Evolutionary conservation across 2,797 vertebrate species (phyloP).

Genomic region (Harpagifer antarcticus): DNA sequence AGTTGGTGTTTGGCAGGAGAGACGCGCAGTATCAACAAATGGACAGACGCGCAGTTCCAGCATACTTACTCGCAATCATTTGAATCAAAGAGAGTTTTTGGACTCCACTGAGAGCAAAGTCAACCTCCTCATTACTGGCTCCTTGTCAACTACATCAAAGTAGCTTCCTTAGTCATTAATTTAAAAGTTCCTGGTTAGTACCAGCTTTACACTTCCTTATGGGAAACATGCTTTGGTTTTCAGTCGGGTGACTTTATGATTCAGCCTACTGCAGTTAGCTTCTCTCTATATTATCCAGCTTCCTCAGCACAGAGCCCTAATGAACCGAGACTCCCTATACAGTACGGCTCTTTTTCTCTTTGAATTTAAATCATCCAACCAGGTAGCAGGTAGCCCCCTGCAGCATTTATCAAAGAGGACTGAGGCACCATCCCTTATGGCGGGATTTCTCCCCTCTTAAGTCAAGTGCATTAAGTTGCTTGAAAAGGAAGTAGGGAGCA

Average conservation of each 20-base stretch:
- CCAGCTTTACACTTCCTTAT: slow-evolving; percentile 28
- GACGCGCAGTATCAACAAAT: slow-evolving; percentile 42
- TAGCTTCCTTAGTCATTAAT: slow-evolving; percentile 40
- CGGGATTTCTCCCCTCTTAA: slow-evolving; percentile 38
- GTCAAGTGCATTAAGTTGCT: slow-evolving; percentile 40
- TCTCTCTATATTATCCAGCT: slow-evolving; percentile 49
- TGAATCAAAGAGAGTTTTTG: slow-evolving; percentile 30
- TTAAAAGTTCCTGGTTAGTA: slow-evolving; percentile 46
- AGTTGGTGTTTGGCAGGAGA: slow-evolving; percentile 29
- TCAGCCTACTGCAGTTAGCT: slow-evolving; percentile 33
- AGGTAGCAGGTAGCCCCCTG: slow-evolving; percentile 66
- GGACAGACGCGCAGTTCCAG: slow-evolving; percentile 11
- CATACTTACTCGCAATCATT: slow-evolving; percentile 26
- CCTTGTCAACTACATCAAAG: slow-evolving; percentile 62
- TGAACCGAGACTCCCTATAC: slow-evolving; percentile 54
- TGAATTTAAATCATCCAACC: slow-evolving; percentile 67
- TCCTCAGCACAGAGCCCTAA: slow-evolving; percentile 63
- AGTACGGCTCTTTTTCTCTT: slow-evolving; percentile 44
- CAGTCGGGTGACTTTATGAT: slow-evolving; percentile 51
- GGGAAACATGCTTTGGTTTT: slow-evolving; percentile 56
- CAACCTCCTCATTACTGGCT: slow-evolving; percentile 66
- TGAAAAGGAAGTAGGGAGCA: slow-evolving; percentile 31
- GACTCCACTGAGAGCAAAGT: slow-evolving; percentile 38
- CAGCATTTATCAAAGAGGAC: slow-evolving; percentile 67
- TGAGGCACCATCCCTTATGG: slow-evolving; percentile 30